phyloP scores from a whole-genome alignment of 2,113 vertebrate genomes.

The Paedocypris sp. region DNA sequence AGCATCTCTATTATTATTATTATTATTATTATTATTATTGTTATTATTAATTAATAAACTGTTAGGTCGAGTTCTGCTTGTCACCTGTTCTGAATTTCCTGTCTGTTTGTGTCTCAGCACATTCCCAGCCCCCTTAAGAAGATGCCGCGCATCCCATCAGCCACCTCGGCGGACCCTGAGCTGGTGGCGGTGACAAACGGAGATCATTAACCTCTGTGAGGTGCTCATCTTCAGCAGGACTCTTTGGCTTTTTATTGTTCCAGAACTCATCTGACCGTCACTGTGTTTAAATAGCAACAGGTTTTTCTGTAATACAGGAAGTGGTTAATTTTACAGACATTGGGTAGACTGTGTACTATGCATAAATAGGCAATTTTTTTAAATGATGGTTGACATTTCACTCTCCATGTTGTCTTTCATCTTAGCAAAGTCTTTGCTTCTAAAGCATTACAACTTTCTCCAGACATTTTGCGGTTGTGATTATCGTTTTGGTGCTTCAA shows the following conservation, averaged over 20 bases:
- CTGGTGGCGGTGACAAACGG: constrained; percentile 73
- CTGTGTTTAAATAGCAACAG: neutral
- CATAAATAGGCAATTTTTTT: too few relatives aligned
- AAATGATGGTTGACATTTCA: too few relatives aligned
- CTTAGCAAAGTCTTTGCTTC: too few relatives aligned
- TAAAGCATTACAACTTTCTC: too few relatives aligned
- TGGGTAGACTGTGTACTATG: too few relatives aligned
- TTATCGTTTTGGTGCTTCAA: too few relatives aligned
- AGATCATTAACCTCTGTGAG: constrained; percentile 63
- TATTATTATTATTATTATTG: too few relatives aligned
- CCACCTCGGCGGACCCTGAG: constrained; percentile 55
- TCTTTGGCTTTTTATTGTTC: constrained; percentile 1
- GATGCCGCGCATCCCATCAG: constrained; percentile 86
- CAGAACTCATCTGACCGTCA: constrained; percentile 1
- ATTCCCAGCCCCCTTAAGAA: constrained; percentile 94
- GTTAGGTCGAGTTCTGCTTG: neutral
- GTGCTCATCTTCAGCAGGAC: constrained; percentile 23
- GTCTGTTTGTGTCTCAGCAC: constrained; percentile 57
- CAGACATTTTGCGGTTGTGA: too few relatives aligned
- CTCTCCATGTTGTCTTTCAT: too few relatives aligned
- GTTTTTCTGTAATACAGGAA: neutral
- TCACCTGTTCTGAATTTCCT: neutral
- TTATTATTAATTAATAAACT: too few relatives aligned
- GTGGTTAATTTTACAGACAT: too few relatives aligned
- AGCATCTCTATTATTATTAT: too few relatives aligned